Conservation (phyloP, 2,888 invertebrate genomes). For the Sthenelais limicola region DNA sequence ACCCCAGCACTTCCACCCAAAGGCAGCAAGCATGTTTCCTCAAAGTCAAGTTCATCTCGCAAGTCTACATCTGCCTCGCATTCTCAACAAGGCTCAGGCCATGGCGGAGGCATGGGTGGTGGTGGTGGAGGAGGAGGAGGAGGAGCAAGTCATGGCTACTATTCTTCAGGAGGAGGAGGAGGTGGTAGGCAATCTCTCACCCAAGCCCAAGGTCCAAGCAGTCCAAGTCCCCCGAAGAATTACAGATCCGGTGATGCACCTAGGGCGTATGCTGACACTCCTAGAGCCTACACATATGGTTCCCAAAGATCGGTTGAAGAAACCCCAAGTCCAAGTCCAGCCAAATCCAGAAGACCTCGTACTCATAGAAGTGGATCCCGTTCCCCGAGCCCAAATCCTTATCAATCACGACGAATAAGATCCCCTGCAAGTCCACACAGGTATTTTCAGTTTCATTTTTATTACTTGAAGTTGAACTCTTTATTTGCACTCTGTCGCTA, state of each 20-base stretch:
- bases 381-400: slow-evolving; percentile 41
- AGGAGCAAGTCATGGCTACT: not conserved
- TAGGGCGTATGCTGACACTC: slow-evolving; percentile 37
- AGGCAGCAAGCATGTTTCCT: too few species aligned
- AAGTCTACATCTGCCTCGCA: not conserved
- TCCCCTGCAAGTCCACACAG: slow-evolving; percentile 23
- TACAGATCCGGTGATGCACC: slow-evolving; percentile 25
- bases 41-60: not conserved
- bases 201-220: not conserved
- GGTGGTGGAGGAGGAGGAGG: not conserved
- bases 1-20: slow-evolving; percentile 28
- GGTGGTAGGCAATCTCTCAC: not conserved
- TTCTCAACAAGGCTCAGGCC: too few species aligned
- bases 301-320: not conserved
- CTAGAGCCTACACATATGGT: slow-evolving; percentile 20
- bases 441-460: too few species aligned
- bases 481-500: too few species aligned
- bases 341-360: slow-evolving; percentile 22
- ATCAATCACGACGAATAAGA: slow-evolving; percentile 20
- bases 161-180: not conserved
- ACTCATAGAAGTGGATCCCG: slow-evolving; percentile 34
- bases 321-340: slow-evolving; percentile 36
- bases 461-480: not conserved
- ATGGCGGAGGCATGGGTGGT: not conserved
- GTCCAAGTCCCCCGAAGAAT: not conserved